These are phyloP conservation scores for Eunapius fragilis DNA, from an alignment of 37 sponge, comb jelly and placozoan species.

Conservation along the genomic window DNA sequence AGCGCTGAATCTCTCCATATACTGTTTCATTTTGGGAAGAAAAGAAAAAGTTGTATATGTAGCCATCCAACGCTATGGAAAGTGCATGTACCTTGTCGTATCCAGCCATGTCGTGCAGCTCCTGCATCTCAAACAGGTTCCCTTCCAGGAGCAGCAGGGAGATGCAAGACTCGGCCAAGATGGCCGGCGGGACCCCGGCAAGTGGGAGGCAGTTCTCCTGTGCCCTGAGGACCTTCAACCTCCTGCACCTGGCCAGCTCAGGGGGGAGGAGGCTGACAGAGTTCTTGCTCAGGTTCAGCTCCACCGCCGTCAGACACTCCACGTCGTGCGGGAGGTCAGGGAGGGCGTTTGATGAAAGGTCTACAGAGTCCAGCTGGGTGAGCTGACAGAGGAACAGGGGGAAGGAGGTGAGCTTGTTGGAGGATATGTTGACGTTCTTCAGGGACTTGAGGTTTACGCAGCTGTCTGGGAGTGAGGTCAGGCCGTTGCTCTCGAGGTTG, in stretches of 20 bases:
- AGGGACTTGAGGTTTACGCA: conserved; percentile 46
- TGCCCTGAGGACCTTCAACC: conserved; percentile 75
- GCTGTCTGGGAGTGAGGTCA: conserved; percentile 55
- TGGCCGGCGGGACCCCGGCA: conserved; percentile 46
- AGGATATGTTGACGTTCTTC: conserved; percentile 56
- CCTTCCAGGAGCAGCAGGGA: conserved; percentile 77
- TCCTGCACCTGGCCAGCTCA: conserved; percentile 49
- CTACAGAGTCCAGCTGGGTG: conserved; percentile 52
- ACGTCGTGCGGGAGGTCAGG: conserved; percentile 46
- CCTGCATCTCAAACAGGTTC: conserved; percentile 60
- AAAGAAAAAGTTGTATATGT: neutral
- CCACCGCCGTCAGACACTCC: conserved; percentile 54
- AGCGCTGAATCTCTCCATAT: conserved; percentile 82
- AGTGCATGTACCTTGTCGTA: conserved; percentile 72
- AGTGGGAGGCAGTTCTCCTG: conserved; percentile 75
- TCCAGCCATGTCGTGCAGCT: conserved; percentile 61
- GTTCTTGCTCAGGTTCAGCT: conserved; percentile 78
- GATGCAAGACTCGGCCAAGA: conserved; percentile 61
- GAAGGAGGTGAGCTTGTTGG: conserved; percentile 54
- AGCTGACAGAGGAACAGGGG: conserved; percentile 64
- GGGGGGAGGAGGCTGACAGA: conserved; percentile 54
- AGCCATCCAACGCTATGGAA: neutral
- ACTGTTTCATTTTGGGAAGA: conserved; percentile 38
- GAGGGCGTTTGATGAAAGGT: conserved; percentile 68
- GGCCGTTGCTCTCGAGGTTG: conserved; percentile 33